Base-by-base conservation (phyloP, 1,140 invertebrate species). In the Cydia splendana region DNA sequence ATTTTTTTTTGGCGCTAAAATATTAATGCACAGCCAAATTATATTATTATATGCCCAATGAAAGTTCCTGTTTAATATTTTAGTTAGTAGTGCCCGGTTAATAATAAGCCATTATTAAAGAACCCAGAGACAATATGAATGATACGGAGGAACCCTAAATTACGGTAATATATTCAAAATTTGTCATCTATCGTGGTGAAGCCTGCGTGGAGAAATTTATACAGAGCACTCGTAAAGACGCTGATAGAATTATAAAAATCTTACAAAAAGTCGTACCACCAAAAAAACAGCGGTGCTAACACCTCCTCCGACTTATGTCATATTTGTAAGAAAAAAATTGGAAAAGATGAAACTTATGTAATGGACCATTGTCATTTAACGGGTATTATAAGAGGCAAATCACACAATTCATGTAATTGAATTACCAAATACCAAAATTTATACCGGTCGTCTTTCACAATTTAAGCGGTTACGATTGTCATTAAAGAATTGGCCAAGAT, bases 371-470 rank as follows among this genome's bases (percentile, higher is more conserved):
- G 79, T 81, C 88, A 91, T 80, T 79, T 88, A 7, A 91, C 81
- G 45, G 87, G 82, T 15, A 75, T 80, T 77, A 85, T 84, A 83
- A 75, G 90, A 77, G 87, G 86, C 15, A 38, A 80, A n/a, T 87
- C 88, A 0, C 89, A 93, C 83, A 75, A 81, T 12, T 42, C 30
- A 15, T 92, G 88, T 78, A 93, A 93, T 81, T 91, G 20, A 80
- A 88, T 75, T 91, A 81, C 82, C 77, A 85, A 80, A 73, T 84
- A 51, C 30, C 73, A 48, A 45, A 12, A 24, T 76, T 77, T 67
- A 69, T 76, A 65, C 78, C 74, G 12, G 4, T 78, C 77, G 75
- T 75, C 34, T 30, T 82, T 89, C 75, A 85, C 81, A 62, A 79
- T 88, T 9, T 74, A 78, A n/a, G 75, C n/a, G 75, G 75, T 2